Evolutionary conservation across 2,888 invertebrate genomes (phyloP).

Genomic region (Mongoloraphidia duomilia): DNA sequence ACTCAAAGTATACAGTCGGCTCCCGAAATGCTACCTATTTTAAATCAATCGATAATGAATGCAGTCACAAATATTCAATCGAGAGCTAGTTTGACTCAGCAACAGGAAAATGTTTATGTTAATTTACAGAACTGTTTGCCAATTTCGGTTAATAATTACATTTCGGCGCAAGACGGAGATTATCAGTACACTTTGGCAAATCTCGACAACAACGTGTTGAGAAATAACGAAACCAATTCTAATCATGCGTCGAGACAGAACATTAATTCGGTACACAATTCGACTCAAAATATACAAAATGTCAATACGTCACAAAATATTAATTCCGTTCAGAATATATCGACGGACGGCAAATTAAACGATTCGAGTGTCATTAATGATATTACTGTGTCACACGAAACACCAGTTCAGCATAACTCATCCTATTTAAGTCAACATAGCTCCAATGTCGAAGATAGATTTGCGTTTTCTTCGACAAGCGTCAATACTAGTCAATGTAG

Average conservation of each 20-base stretch:
- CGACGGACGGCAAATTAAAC: neutral
- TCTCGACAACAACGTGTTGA: no score
- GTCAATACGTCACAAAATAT: neutral
- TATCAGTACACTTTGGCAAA: no score
- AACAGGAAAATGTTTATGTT: neutral
- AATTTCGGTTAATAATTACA: no score
- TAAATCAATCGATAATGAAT: neutral
- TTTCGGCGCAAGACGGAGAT: no score
- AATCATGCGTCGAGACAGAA: no score
- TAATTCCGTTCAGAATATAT: neutral
- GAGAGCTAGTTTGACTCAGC: neutral
- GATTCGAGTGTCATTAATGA: neutral
- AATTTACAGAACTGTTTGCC: neutral
- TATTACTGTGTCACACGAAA: neutral
- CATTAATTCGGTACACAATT: neutral
- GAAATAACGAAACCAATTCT: no score
- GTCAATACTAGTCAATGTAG: conserved; percentile 6
- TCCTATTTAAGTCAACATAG: no score
- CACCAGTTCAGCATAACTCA: no score
- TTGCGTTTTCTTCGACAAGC: neutral
- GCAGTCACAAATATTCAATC: neutral
- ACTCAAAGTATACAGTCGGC: conserved; percentile 60
- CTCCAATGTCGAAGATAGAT: no score
- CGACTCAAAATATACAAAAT: neutral
- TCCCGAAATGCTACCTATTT: conserved; percentile 36